phyloP scores from a whole-genome alignment of 2,888 invertebrate genomes.

The Tiphia femorata region DNA sequence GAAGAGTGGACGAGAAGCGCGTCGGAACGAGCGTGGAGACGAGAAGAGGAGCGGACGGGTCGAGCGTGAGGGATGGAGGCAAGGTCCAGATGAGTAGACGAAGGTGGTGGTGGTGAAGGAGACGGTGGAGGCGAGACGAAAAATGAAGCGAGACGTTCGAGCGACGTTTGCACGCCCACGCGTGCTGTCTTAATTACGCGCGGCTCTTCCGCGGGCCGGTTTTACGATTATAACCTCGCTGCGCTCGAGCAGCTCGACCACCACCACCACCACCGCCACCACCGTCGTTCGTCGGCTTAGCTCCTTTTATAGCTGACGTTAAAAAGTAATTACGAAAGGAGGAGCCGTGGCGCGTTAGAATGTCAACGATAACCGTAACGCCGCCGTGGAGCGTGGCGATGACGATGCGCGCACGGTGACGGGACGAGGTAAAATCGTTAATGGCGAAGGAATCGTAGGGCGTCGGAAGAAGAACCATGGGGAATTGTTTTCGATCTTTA shows the following conservation, averaged over 20 bases:
- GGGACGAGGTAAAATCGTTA: too few species aligned
- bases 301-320: slow-evolving; percentile 42
- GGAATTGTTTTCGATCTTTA: too few species aligned
- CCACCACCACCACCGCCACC: not conserved
- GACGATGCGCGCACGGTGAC: too few species aligned
- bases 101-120: not conserved
- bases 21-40: not conserved
- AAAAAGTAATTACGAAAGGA: slow-evolving; percentile 48
- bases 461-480: too few species aligned
- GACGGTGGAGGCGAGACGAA: not conserved
- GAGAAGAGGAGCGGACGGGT: not conserved
- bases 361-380: slow-evolving; percentile 43
- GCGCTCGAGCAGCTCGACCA: slow-evolving; percentile 20
- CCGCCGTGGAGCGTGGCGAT: too few species aligned
- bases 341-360: slow-evolving; percentile 25
- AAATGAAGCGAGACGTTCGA: slow-evolving; percentile 20
- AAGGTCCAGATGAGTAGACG: not conserved
- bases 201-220: slow-evolving; percentile 24
- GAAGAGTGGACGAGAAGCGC: not conserved
- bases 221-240: slow-evolving; percentile 39
- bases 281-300: slow-evolving; percentile 18
- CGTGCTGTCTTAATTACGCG: slow-evolving; percentile 49
- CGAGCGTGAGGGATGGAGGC: not conserved
- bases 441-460: too few species aligned
- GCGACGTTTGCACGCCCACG: slow-evolving; percentile 50